Conservation (phyloP, 2,113 vertebrate species). For the Siniperca chuatsi region DNA sequence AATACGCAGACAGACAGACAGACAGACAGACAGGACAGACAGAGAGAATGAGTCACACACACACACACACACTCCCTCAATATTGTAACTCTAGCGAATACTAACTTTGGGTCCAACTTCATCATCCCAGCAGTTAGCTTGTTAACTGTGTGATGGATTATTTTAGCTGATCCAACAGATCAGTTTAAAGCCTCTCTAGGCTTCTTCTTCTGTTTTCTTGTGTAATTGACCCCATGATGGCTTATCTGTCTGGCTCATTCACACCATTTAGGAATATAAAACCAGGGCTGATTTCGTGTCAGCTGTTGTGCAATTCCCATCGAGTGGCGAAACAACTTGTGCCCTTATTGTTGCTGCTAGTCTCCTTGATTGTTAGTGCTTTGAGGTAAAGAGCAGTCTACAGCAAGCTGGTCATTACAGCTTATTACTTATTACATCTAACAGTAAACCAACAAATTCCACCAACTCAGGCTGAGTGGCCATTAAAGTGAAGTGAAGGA, state of each 20-base stretch:
- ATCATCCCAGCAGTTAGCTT: not conserved
- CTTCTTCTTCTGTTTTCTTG: not conserved
- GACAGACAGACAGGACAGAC: not conserved
- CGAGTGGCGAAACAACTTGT: not conserved
- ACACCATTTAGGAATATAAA: not conserved
- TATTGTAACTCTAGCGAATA: not conserved
- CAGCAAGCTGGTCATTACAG: not conserved
- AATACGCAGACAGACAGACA: not conserved
- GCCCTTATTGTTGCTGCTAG: not conserved
- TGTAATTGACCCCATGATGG: not conserved
- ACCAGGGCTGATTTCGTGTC: not conserved
- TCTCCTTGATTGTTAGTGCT: not conserved
- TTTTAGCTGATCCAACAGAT: constrained; percentile 23
- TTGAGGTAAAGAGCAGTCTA: not conserved
- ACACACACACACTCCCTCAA: too few relatives aligned
- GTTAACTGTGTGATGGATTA: constrained; percentile 36
- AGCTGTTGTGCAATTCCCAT: not conserved
- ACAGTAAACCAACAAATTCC: not conserved
- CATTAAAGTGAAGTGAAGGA: not conserved
- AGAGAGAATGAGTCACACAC: not conserved
- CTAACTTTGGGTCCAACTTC: not conserved
- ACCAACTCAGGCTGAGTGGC: not conserved
- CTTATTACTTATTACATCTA: too few relatives aligned
- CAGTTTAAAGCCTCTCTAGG: constrained; percentile 6
- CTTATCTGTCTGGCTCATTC: constrained; percentile 11